Base-by-base conservation (phyloP, 2,113 vertebrate genomes). In the Megaceryle torquata region DNA sequence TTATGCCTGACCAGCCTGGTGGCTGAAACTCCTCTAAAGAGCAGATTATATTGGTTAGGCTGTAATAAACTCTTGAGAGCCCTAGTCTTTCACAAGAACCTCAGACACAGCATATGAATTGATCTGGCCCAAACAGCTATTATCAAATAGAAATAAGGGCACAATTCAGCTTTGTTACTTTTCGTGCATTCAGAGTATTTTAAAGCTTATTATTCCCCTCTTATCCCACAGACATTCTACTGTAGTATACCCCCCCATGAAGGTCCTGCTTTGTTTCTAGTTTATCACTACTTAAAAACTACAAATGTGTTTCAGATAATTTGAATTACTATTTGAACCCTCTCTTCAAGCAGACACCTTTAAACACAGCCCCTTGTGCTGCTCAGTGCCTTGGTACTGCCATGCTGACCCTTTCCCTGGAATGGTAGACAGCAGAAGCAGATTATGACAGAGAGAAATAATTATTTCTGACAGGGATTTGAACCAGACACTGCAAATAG, bases 331-430 rank as follows among this genome's bases (percentile, higher is more conserved):
- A 4, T 89, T 91, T 87, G 75, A 96, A 92, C 33, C 46, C 17
- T 15, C 24, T 54, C 54, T 82, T 80, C 22, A 29, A 61, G 64
- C 46, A 70, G 51, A 15, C 5, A 12, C 43, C 67, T 94, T 88
- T 92, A 67, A 93, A 82, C 85, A 19, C 22, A 91, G 37, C 70
- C 67, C 75, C 44, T 71, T 0, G 0, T 84, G 53, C 89, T 16
- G 67, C 88, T 96, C 81, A 12, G 65, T 7, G 21, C 69, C 28
- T 54, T 37, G 59, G 75, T 57, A 61, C 53, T 1, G 0, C 89
- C 48, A 24, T n/a, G 86, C 82, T 95, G 95, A 96, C 97, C 96
- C 96, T 96, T 95, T 57, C 43, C 88, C 48, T 46, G 82, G 79
- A 91, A 63, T 16, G 54, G 80, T 37, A 85, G 93, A 88, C 86